Conservation (phyloP, 2,797 vertebrate genomes). For the Spinus olivaceus region DNA sequence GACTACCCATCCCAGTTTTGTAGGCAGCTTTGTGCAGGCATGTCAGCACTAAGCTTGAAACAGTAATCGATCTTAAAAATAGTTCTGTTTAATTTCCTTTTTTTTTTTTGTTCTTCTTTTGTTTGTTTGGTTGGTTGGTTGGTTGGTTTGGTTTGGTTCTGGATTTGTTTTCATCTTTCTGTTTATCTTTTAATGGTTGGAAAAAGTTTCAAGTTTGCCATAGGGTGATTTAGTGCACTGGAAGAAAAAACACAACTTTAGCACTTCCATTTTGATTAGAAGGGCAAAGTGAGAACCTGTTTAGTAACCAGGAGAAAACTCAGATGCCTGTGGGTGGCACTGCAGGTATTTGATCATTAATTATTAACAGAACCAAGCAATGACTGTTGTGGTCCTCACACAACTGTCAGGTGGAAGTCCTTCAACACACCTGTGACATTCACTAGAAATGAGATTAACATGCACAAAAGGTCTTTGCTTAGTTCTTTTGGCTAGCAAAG, state of each 20-base stretch:
- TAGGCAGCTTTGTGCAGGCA: slow-evolving; percentile 30
- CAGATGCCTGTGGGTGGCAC: slow-evolving; percentile 16
- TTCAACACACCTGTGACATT: not conserved
- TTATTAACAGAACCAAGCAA: not conserved
- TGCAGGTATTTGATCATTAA: slow-evolving; percentile 23
- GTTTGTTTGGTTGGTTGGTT: no score
- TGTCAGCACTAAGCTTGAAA: slow-evolving; percentile 40
- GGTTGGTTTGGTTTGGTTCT: not conserved
- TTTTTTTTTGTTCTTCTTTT: not conserved
- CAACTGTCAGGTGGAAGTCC: not conserved
- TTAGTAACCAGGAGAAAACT: not conserved
- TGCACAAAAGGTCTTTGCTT: not conserved
- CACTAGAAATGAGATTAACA: not conserved
- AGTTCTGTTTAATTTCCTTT: not conserved
- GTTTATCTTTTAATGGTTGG: not conserved
- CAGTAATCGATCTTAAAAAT: not conserved
- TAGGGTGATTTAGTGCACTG: not conserved
- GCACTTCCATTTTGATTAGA: not conserved
- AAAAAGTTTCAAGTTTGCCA: not conserved
- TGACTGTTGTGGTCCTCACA: not conserved
- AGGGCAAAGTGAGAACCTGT: not conserved
- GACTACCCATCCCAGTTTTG: slow-evolving; percentile 41
- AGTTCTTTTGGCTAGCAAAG: not conserved
- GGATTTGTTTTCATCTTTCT: not conserved
- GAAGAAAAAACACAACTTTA: not conserved